A percentile compares a stretch with the other conserved stretches of the same genome.
These are phyloP conservation scores for Hestina assimilis DNA, from an alignment of 1,140 invertebrate species.

Conservation along the genomic window DNA sequence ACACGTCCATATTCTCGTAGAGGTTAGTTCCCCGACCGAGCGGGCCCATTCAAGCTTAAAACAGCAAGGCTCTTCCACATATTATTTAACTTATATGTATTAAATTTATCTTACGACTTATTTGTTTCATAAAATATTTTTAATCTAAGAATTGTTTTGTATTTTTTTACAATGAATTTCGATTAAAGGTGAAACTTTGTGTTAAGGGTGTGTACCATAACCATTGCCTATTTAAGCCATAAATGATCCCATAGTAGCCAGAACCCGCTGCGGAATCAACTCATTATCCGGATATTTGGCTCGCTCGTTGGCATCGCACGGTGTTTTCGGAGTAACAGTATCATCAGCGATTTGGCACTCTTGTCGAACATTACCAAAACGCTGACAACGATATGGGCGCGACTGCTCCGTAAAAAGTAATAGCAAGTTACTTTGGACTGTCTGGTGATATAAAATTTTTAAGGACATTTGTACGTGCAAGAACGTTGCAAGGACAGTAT, in stretches of 20 bases:
- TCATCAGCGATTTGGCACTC: conserved; percentile 45
- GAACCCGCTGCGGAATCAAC: background rate
- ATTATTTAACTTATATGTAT: too few relatives aligned
- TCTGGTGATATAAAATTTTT: background rate
- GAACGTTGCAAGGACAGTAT: background rate
- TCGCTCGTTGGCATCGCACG: conserved; percentile 31
- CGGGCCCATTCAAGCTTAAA: too few relatives aligned
- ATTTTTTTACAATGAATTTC: too few relatives aligned
- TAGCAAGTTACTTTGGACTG: background rate
- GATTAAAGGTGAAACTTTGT: too few relatives aligned
- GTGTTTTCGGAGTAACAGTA: conserved; percentile 40
- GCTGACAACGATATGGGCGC: conserved; percentile 30
- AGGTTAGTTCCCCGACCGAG: too few relatives aligned
- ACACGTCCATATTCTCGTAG: too few relatives aligned
- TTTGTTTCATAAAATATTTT: too few relatives aligned
- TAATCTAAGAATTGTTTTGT: too few relatives aligned
- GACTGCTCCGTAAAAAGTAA: conserved; percentile 9
- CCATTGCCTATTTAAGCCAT: too few relatives aligned
- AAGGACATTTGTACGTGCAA: background rate
- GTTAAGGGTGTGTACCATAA: too few relatives aligned
- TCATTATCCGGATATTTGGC: conserved; percentile 38
- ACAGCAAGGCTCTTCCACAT: too few relatives aligned
- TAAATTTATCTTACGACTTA: too few relatives aligned
- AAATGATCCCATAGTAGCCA: background rate
- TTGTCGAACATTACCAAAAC: conserved; percentile 35